Conservation (phyloP, 2,888 invertebrate genomes). For the Oscheius onirici region DNA sequence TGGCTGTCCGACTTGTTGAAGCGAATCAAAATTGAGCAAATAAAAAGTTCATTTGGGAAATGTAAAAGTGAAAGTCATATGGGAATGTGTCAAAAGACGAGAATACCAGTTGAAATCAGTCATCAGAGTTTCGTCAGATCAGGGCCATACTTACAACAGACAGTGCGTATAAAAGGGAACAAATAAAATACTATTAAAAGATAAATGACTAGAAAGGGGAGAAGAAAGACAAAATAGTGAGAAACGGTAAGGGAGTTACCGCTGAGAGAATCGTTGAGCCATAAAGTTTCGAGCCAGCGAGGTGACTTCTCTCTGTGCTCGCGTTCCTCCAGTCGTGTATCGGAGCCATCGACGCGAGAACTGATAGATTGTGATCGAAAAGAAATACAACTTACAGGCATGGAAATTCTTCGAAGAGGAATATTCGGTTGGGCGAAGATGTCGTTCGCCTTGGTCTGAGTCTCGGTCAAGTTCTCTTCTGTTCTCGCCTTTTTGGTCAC, state of each 20-base stretch:
- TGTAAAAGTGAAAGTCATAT: too few relatives aligned
- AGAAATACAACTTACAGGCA: neutral
- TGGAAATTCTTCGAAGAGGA: neutral
- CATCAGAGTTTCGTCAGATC: neutral
- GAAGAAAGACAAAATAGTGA: neutral
- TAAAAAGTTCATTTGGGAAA: too few relatives aligned
- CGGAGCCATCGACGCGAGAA: conserved; percentile 33
- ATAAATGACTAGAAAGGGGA: conserved; percentile 1
- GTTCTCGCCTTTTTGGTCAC: neutral
- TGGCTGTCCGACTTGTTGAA: too few relatives aligned
- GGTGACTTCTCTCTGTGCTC: conserved; percentile 31
- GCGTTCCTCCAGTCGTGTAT: conserved; percentile 27
- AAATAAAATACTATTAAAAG: neutral
- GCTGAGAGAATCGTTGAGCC: neutral
- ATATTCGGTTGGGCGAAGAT: neutral
- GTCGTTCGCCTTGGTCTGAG: neutral
- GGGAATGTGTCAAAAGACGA: too few relatives aligned
- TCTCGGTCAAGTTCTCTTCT: neutral
- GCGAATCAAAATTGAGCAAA: too few relatives aligned
- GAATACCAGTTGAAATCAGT: neutral
- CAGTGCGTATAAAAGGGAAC: too few relatives aligned
- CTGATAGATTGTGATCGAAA: neutral
- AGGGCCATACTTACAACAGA: neutral
- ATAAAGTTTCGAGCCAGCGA: conserved; percentile 22
- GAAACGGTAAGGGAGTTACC: neutral